Conservation (phyloP, 2,113 vertebrate species). For the Protobothrops flavoviridis region DNA sequence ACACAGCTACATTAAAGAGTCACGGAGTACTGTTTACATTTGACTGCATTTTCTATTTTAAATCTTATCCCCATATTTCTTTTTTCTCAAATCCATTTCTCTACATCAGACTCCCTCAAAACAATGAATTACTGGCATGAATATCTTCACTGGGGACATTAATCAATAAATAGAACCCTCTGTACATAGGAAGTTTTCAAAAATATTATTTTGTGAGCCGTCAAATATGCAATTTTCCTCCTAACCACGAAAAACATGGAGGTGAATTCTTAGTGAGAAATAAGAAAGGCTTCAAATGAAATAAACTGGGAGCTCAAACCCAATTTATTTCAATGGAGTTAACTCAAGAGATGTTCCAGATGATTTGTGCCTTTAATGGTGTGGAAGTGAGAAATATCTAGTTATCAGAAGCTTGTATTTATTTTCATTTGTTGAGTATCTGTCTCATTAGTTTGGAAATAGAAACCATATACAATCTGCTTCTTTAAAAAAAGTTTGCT, state of each 20-base stretch:
- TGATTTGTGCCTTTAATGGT: constrained; percentile 23
- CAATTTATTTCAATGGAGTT: constrained; percentile 7
- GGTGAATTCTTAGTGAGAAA: neutral
- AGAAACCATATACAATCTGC: constrained; percentile 43
- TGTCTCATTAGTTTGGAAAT: constrained; percentile 53
- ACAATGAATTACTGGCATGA: neutral
- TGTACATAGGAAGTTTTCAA: neutral
- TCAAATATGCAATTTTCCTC: neutral
- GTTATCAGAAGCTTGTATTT: constrained; percentile 2
- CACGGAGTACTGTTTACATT: neutral
- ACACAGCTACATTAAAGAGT: neutral
- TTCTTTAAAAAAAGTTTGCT: constrained; percentile 35
- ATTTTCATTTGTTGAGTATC: constrained; percentile 37
- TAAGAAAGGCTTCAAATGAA: neutral
- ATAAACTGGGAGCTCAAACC: neutral
- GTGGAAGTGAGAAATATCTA: constrained; percentile 12
- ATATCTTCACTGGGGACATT: neutral
- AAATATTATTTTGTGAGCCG: neutral
- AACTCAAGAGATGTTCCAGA: neutral
- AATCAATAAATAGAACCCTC: neutral
- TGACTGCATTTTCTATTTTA: neutral
- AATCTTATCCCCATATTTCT: neutral
- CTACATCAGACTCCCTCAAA: neutral
- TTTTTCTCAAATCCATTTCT: neutral
- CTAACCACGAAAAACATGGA: neutral